Base-by-base conservation (phyloP, 2,113 vertebrate species). In the Murina feae region DNA sequence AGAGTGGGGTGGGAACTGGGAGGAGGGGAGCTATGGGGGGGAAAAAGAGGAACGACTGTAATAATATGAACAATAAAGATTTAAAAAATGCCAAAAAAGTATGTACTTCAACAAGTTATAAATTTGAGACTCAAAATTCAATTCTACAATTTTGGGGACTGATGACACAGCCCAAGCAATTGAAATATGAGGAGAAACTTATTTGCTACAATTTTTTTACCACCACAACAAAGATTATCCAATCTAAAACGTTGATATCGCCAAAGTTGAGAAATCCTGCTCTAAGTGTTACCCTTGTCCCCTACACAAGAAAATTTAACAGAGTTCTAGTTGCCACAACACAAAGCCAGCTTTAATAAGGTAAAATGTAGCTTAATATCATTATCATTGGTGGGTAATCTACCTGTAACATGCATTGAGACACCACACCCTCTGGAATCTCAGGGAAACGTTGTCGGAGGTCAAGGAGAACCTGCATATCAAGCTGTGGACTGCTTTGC, bases 371-470 rank as follows among this genome's bases (percentile, higher is more conserved):
- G 72, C 16, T 89, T 82, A 81, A 10, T 21, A 66, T 83, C 78
- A 86, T 25, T 69, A 28, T 80, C 17, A 51, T 10, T 90, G 11
- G 75, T 10, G 78, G 92, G 37, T 80, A 78, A 74, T 93, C 74
- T 98, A 99, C 99, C 99, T 99, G 99, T 97, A 99, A 98, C 98
- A 99, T 99, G 98, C 98, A 99, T 96, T 99, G 99, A 97, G 99
- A 99, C 23, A 99, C 99, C 86, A 99, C 99, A 25, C 98, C 98
- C 97, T 99, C 99, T 81, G 99, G 99, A 98, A 99, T 99, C 98
- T 99, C 99, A 86, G 99, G 99, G 97, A 99, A 99, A 94, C 99
- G 99, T 96, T 99, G 99, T 96, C 99, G 99, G 96, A 99, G 99
- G 98, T 99, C 99, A 98, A 99, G 99, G 98, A 99, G 99, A 98